Conservation (phyloP, 2,888 invertebrate genomes). For the Ariolimax columbianus region DNA sequence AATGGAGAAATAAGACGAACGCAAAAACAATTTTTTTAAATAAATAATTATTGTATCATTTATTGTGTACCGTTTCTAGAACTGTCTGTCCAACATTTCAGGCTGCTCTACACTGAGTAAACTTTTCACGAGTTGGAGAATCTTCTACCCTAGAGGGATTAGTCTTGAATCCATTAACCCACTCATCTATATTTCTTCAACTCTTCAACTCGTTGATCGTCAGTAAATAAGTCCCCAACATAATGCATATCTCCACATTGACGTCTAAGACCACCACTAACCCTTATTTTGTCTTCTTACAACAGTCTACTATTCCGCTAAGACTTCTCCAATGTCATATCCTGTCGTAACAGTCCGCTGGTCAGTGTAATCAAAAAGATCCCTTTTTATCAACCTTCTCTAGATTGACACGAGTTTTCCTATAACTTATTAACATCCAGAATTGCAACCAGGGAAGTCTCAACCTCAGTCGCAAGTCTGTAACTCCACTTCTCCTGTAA, state of each 20-base stretch:
- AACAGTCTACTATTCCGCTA: neutral
- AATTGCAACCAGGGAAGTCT: conserved; percentile 1
- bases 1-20: no score
- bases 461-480: neutral
- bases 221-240: neutral
- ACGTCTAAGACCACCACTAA: no score
- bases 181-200: neutral
- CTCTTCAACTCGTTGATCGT: neutral
- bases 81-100: no score
- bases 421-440: conserved; percentile 10
- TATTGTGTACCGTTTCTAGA: no score
- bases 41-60: no score
- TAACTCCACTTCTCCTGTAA: conserved; percentile 1
- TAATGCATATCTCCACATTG: no score
- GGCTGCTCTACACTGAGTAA: no score
- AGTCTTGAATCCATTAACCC: no score
- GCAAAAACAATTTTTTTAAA: no score
- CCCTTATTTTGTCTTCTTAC: neutral
- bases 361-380: neutral
- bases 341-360: neutral
- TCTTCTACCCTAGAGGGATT: no score
- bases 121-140: no score
- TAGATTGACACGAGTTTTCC: conserved; percentile 25
- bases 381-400: neutral
- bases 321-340: conserved; percentile 21